Conservation (phyloP, 2,888 invertebrate genomes). For the Drosophila koepferae region DNA sequence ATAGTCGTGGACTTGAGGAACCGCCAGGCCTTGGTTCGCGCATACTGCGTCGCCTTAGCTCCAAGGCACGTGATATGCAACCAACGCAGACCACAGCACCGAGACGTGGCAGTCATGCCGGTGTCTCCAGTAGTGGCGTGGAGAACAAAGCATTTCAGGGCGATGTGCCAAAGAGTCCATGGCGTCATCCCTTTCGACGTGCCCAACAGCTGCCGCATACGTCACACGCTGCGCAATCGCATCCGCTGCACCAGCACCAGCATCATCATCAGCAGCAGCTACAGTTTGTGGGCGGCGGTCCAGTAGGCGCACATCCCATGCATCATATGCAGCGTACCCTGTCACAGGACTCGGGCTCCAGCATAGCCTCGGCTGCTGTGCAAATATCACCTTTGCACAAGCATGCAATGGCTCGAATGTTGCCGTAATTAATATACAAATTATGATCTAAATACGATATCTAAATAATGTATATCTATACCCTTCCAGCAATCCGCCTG, state of each 20-base stretch:
- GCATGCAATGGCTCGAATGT: conserved; percentile 84
- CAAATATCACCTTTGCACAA: conserved; percentile 85
- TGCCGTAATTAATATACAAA: conserved; percentile 81
- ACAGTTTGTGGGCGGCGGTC: conserved; percentile 68
- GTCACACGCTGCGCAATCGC: conserved; percentile 67
- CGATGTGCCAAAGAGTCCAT: conserved; percentile 90
- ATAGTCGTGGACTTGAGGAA: conserved; percentile 87
- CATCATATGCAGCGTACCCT: conserved; percentile 86
- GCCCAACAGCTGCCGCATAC: conserved; percentile 75
- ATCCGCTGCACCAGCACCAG: conserved; percentile 56
- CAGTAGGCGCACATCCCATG: conserved; percentile 71
- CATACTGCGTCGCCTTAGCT: conserved; percentile 90
- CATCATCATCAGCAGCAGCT: conserved; percentile 71
- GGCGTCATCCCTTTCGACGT: conserved; percentile 89
- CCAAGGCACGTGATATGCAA: conserved; percentile 88
- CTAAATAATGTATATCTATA: not conserved
- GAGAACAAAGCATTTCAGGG: conserved; percentile 90
- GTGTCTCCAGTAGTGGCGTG: conserved; percentile 86
- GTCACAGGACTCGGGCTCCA: conserved; percentile 88
- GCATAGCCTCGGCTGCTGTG: conserved; percentile 86
- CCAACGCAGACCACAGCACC: conserved; percentile 45
- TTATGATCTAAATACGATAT: not conserved
- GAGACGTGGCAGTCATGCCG: conserved; percentile 75
- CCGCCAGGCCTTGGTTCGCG: conserved; percentile 88
- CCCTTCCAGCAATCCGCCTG: conserved; percentile 82